Evolutionary conservation across 2,113 vertebrate genomes (phyloP).

Genomic region (Leptobrachium leishanense): DNA sequence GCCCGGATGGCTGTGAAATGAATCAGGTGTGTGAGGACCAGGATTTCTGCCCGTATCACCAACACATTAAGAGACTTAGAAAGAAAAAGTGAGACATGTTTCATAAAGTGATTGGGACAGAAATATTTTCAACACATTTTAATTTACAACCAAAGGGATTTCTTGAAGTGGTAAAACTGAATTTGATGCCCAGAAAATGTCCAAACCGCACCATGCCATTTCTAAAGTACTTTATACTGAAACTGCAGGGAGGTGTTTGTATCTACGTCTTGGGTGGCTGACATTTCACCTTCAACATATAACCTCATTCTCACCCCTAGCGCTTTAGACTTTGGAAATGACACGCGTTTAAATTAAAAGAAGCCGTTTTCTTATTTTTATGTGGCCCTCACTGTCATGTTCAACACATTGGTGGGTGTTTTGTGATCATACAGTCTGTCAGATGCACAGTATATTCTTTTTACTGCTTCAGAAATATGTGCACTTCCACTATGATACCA

Average conservation of each 20-base stretch:
- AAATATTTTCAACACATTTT: slow-evolving; percentile 47
- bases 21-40: slow-evolving; percentile 17
- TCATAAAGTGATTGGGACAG: slow-evolving; percentile 41
- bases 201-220: slow-evolving; percentile 34
- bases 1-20: slow-evolving; percentile 16
- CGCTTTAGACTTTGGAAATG: background rate
- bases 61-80: background rate
- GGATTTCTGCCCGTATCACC: slow-evolving; percentile 6
- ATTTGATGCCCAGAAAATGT: slow-evolving; percentile 43
- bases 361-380: slow-evolving; percentile 5
- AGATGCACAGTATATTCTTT: too few species aligned
- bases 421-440: too few species aligned
- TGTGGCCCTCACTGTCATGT: slow-evolving; percentile 9
- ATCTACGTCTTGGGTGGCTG: slow-evolving; percentile 42
- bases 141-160: slow-evolving; percentile 37
- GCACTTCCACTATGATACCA: too few species aligned
- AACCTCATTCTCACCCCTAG: background rate
- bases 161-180: slow-evolving; percentile 41
- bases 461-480: too few species aligned
- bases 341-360: slow-evolving; percentile 5
- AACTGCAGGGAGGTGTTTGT: slow-evolving; percentile 33
- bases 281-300: slow-evolving; percentile 1
- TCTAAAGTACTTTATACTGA: slow-evolving; percentile 30
- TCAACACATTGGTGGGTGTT: background rate
- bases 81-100: slow-evolving; percentile 25